Conservation (phyloP, 2,888 invertebrate genomes). For the Archaeoteleia sp. region DNA sequence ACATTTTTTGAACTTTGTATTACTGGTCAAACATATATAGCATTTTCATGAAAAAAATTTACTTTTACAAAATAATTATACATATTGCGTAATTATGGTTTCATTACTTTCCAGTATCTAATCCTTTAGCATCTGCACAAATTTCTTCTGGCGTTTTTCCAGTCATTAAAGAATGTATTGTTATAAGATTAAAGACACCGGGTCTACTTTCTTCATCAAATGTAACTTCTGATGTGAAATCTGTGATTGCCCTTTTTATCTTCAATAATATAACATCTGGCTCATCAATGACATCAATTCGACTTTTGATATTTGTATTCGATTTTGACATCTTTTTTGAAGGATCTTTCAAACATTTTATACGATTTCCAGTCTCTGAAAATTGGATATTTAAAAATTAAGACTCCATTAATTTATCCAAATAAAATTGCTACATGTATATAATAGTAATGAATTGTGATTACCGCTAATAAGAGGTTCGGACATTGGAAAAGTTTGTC, state of each 20-base stretch:
- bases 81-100: constrained; percentile 3
- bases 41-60: too few relatives aligned
- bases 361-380: constrained; percentile 73
- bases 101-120: constrained; percentile 84
- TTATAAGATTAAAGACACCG: constrained; percentile 92
- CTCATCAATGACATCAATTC: constrained; percentile 87
- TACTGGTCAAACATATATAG: too few relatives aligned
- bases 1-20: too few relatives aligned
- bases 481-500: constrained; percentile 87
- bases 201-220: constrained; percentile 87
- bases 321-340: constrained; percentile 99
- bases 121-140: constrained; percentile 79
- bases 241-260: constrained; percentile 92
- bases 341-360: constrained; percentile 91
- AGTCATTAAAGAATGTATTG: constrained; percentile 86
- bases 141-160: constrained; percentile 82
- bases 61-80: too few relatives aligned
- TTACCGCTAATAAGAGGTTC: constrained; percentile 80
- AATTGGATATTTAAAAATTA: constrained; percentile 10
- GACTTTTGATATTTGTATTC: constrained; percentile 84
- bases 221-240: constrained; percentile 87
- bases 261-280: constrained; percentile 83
- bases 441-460: constrained; percentile 6
- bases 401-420: constrained; percentile 1
- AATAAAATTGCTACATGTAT: constrained; percentile 11